Conservation (phyloP, 2,888 invertebrate species). For the Cephus rjabovi region DNA sequence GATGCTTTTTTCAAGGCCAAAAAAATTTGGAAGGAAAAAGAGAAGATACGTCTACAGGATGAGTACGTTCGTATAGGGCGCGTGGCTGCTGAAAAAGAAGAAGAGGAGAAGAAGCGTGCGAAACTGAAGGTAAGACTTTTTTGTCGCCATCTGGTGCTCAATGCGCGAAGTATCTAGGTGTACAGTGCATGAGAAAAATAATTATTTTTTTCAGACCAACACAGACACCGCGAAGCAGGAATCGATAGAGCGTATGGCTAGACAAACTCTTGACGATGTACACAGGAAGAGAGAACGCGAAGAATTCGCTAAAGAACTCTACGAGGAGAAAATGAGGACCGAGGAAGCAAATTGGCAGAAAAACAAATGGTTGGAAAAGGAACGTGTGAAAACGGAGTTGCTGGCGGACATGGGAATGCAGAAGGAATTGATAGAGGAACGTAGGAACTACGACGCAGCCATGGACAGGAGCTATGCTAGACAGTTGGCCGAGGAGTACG, state of each 20-base stretch:
- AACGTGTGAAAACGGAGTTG: slow-evolving; percentile 24
- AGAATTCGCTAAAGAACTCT: slow-evolving; percentile 31
- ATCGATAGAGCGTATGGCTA: slow-evolving; percentile 27
- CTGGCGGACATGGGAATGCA: slow-evolving; percentile 32
- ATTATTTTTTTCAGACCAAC: slow-evolving; percentile 17
- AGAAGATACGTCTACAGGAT: slow-evolving; percentile 26
- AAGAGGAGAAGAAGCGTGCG: slow-evolving; percentile 9
- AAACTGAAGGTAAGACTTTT: background rate
- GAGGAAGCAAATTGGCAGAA: slow-evolving; percentile 16
- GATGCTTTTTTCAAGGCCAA: slow-evolving; percentile 33
- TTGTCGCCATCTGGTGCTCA: no score
- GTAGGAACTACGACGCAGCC: slow-evolving; percentile 24
- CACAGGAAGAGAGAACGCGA: slow-evolving; percentile 30
- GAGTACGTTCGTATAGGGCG: slow-evolving; percentile 32
- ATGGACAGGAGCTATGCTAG: slow-evolving; percentile 36
- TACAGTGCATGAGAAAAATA: background rate
- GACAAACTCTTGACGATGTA: slow-evolving; percentile 32
- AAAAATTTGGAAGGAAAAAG: slow-evolving; percentile 34
- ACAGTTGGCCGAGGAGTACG: slow-evolving; percentile 32
- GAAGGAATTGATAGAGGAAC: slow-evolving; percentile 25
- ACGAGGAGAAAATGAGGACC: slow-evolving; percentile 26
- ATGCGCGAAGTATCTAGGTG: no score
- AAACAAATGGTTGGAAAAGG: slow-evolving; percentile 20
- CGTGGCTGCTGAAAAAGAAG: slow-evolving; percentile 22
- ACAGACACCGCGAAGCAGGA: slow-evolving; percentile 19